phyloP scores from a whole-genome alignment of 2,888 invertebrate species.

The Cheilosia grossa region DNA sequence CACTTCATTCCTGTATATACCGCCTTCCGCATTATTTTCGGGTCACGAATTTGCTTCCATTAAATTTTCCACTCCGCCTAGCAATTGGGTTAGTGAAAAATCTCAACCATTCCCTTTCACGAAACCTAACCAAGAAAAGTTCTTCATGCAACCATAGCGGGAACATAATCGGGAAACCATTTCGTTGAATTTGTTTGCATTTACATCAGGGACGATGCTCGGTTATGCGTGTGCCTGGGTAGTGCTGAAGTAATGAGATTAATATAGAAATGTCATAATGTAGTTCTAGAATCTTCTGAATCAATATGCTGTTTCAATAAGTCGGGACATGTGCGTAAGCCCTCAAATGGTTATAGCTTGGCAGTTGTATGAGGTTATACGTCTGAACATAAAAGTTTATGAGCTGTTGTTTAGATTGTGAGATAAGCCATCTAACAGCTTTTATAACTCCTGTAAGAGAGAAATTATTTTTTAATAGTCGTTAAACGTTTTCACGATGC shows the following conservation, averaged over 20 bases:
- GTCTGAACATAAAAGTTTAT: too few relatives aligned
- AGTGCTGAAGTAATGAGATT: constrained; percentile 24
- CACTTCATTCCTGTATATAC: constrained; percentile 68
- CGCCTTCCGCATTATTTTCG: constrained; percentile 69
- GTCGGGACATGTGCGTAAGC: too few relatives aligned
- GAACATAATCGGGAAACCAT: constrained; percentile 68
- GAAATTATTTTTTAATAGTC: too few relatives aligned
- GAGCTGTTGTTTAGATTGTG: too few relatives aligned
- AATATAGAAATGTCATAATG: background rate
- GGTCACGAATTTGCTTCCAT: constrained; percentile 71
- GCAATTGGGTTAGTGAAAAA: constrained; percentile 71
- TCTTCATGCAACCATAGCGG: constrained; percentile 52
- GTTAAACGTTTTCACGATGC: too few relatives aligned
- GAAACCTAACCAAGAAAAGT: constrained; percentile 59
- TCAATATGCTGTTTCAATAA: too few relatives aligned
- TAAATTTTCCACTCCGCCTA: constrained; percentile 69
- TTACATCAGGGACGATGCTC: constrained; percentile 50
- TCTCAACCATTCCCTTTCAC: constrained; percentile 43
- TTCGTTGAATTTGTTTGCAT: constrained; percentile 67
- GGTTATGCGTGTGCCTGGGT: constrained; percentile 29
- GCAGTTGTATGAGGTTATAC: too few relatives aligned
- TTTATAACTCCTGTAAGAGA: too few relatives aligned
- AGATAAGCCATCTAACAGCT: too few relatives aligned
- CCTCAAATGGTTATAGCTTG: too few relatives aligned
- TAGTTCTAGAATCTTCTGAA: too few relatives aligned